These are phyloP conservation scores for Sebastes trivittatus DNA, from an alignment of 2,797 vertebrate genomes.

Conservation along the genomic window DNA sequence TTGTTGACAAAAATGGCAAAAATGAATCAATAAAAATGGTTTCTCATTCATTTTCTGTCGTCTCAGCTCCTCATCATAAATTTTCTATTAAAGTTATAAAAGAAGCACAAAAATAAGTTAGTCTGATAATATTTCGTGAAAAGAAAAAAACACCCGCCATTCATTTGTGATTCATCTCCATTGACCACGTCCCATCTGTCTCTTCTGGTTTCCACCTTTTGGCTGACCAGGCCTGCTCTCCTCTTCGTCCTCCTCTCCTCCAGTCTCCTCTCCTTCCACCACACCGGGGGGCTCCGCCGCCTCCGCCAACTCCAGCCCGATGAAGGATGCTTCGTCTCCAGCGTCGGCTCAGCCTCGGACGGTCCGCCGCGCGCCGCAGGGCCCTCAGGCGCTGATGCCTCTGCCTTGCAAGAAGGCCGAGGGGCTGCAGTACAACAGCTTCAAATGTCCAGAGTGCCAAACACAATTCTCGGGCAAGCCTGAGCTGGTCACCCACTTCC, in stretches of 20 bases:
- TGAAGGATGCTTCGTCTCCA: conserved; percentile 74
- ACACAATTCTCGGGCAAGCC: conserved; percentile 90
- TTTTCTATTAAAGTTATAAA: background rate
- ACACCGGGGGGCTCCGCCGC: conserved; percentile 51
- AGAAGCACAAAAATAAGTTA: background rate
- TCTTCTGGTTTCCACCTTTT: conserved; percentile 34
- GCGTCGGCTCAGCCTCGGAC: conserved; percentile 67
- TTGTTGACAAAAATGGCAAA: background rate
- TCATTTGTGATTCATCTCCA: conserved; percentile 33
- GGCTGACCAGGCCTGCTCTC: conserved; percentile 78
- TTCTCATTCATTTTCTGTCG: background rate
- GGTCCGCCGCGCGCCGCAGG: conserved; percentile 78
- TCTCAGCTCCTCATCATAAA: background rate
- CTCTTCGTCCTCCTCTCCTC: conserved; percentile 77
- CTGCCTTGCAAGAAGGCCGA: conserved; percentile 80
- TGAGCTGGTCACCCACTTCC: conserved; percentile 92
- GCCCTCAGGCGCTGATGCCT: conserved; percentile 85
- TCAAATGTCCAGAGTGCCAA: conserved; percentile 93
- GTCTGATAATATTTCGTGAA: background rate
- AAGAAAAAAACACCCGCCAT: background rate
- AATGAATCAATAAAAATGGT: background rate
- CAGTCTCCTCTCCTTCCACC: conserved; percentile 77
- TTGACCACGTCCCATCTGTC: conserved; percentile 44
- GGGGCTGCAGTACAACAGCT: conserved; percentile 86
- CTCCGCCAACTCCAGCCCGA: conserved; percentile 71